Evolutionary conservation across 2,888 invertebrate genomes (phyloP).

Genomic region (Phaedon cochleariae): DNA sequence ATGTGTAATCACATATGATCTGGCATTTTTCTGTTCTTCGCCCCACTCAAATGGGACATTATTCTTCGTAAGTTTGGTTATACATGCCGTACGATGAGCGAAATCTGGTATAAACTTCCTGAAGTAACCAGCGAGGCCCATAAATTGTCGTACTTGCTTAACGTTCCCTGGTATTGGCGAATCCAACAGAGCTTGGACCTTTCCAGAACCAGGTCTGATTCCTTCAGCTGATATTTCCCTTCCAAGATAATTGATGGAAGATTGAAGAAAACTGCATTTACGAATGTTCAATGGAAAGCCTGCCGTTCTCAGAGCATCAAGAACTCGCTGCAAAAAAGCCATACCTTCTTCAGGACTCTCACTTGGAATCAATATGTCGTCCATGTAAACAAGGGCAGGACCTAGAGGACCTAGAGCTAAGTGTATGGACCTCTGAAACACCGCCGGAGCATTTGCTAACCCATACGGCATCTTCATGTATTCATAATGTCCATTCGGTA

Average conservation of each 20-base stretch:
- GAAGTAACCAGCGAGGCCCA: constrained; percentile 28
- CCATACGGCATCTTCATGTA: constrained; percentile 28
- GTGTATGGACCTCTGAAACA: constrained; percentile 21
- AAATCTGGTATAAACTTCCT: constrained; percentile 25
- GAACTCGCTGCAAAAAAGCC: not conserved
- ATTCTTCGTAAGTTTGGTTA: constrained; percentile 2
- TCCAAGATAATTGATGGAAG: constrained; percentile 2
- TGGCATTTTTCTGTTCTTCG: constrained; percentile 18
- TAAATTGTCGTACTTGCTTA: constrained; percentile 25
- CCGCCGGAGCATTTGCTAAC: constrained; percentile 22
- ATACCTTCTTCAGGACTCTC: constrained; percentile 16
- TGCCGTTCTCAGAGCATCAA: constrained; percentile 3
- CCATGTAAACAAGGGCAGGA: constrained; percentile 23
- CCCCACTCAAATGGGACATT: constrained; percentile 14
- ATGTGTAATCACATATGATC: constrained; percentile 15
- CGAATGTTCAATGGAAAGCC: not conserved
- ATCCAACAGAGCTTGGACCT: not conserved
- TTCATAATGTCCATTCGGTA: too few species aligned
- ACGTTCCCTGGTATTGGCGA: constrained; percentile 2
- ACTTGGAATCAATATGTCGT: constrained; percentile 25
- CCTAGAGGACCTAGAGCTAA: constrained; percentile 20
- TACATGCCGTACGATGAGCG: constrained; percentile 19
- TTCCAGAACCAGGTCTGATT: too few species aligned
- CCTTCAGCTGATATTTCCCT: too few species aligned
- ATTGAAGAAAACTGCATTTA: not conserved